These are phyloP conservation scores for Aphrocallistes beatrix DNA, from an alignment of 37 sponge, comb jelly and placozoan species.

Conservation along the genomic window DNA sequence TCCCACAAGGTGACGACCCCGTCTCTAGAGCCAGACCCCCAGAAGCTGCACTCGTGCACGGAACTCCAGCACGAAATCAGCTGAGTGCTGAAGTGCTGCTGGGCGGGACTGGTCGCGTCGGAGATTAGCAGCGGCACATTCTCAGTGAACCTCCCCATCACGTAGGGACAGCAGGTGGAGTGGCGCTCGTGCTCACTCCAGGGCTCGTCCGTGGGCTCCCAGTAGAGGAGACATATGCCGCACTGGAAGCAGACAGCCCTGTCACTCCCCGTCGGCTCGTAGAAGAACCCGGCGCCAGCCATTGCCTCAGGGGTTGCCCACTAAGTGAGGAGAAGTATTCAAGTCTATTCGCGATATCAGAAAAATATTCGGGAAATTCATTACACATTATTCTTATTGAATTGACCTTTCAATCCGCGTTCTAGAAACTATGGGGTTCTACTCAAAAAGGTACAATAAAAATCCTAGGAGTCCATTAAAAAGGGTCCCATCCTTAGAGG, in stretches of 20 bases:
- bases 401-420: too few species aligned
- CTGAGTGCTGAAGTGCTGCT: conserved; percentile 11
- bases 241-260: conserved; percentile 30
- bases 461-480: too few species aligned
- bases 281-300: conserved; percentile 33
- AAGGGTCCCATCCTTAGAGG: too few species aligned
- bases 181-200: conserved; percentile 69
- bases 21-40: neutral
- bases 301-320: conserved; percentile 32
- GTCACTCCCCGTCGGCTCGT: conserved; percentile 14
- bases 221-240: conserved; percentile 19
- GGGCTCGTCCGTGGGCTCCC: conserved; percentile 37
- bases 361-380: too few species aligned
- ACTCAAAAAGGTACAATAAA: too few species aligned
- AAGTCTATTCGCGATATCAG: too few species aligned
- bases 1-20: neutral
- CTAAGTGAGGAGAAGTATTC: too few species aligned
- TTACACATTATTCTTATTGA: too few species aligned
- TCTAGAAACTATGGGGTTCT: too few species aligned
- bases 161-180: conserved; percentile 40
- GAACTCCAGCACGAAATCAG: conserved; percentile 9
- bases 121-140: conserved; percentile 35
- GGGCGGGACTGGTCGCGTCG: neutral
- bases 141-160: conserved; percentile 42
- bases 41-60: neutral